Evolutionary conservation across 2,113 vertebrate genomes (phyloP).

Genomic region (Glareola pratincola): DNA sequence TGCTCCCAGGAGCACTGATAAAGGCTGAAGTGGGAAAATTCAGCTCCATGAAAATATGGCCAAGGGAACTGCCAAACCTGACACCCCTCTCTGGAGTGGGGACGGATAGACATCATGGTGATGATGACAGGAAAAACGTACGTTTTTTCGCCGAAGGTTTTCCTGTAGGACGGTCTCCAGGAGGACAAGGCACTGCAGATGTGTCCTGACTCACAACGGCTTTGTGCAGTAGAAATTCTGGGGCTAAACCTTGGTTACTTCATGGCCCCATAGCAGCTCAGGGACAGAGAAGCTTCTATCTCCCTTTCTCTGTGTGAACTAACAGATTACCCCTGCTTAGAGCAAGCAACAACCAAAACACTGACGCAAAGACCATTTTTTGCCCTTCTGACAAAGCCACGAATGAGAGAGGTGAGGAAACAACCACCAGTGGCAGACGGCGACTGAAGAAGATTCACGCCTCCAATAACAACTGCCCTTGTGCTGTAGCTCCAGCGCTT

Average conservation of each 20-base stretch:
- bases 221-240: neutral
- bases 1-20: neutral
- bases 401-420: neutral
- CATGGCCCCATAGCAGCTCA: neutral
- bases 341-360: neutral
- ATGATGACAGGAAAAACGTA: neutral
- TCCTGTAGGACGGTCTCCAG: neutral
- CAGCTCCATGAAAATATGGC: neutral
- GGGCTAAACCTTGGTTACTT: neutral
- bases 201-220: neutral
- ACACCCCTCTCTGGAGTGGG: neutral
- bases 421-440: neutral
- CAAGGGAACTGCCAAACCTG: neutral
- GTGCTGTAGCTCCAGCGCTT: neutral
- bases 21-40: neutral
- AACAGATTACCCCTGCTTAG: neutral
- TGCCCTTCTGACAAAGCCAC: neutral
- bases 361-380: neutral
- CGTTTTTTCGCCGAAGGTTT: neutral
- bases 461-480: neutral
- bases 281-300: neutral
- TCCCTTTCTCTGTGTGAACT: neutral
- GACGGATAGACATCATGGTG: neutral
- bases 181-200: neutral
- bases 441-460: neutral